Evolutionary conservation across 2,888 invertebrate species (phyloP), one percentile per base, ranked within the genome.

Genomic region (Drosophila affinis): DNA sequence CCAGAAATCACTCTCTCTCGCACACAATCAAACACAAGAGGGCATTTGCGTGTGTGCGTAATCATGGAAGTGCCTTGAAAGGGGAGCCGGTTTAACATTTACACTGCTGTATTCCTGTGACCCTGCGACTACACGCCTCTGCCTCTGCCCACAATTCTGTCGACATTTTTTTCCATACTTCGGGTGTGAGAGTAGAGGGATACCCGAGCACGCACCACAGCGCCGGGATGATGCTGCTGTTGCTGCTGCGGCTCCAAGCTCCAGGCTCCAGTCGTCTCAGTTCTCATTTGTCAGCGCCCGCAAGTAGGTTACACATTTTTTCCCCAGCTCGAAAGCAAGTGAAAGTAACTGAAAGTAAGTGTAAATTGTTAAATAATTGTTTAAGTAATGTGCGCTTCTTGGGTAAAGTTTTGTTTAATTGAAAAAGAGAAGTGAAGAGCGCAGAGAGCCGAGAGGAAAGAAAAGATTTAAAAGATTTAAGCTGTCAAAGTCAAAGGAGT

Each of bases 271-370:
- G 46, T 71, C 51, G 34, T 29, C 72, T 60, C 85, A 87, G 81
- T 83, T 84, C 70, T 68, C 79, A 77, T 81, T 75, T 73, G 51
- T 63, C 76, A 81, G 87, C 82, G 87, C 78, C 79, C 74, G 76
- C 82, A 87, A 87, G 87, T 87, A 84, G 85, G 87, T 84, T 87
- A 83, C 77, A 84, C 57, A 83, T 81, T 83, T 85, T 81, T 77
- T 39, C 57, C 69, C 48, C 62, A 61, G 49, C 68, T n/a, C 55
- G 18, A 24, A n/a, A 46, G n/a, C 17, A 34, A 53, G 34, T 7
- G 17, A 56, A 34, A 56, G 5, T 10, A n/a, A 12, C 14, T 45
- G 18, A 24, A 14, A 10, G 24, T 14, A 2, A 34, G 14, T n/a
- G 21, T 4, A 14, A 12, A n/a, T 24, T 29, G n/a, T 12, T 9